Conservation (phyloP, 2,113 vertebrate species). For the Solea solea region DNA sequence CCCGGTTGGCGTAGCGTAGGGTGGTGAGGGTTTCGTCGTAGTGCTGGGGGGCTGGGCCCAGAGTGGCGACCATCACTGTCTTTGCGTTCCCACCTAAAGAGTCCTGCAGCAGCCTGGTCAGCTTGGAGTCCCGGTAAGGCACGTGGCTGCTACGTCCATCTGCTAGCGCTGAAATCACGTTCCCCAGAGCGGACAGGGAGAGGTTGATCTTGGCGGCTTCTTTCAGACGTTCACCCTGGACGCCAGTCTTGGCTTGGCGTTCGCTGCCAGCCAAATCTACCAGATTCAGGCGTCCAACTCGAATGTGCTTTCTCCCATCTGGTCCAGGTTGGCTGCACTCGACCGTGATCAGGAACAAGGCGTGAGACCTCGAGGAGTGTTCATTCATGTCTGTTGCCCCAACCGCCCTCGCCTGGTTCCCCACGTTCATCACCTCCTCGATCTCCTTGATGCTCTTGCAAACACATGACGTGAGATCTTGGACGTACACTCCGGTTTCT, state of each 20-base stretch:
- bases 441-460: slow-evolving; percentile 98
- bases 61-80: slow-evolving; percentile 97
- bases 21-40: slow-evolving; percentile 96
- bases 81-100: slow-evolving; percentile 96
- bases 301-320: slow-evolving; percentile 93
- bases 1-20: slow-evolving; percentile 93
- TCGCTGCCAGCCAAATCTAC: slow-evolving; percentile 97
- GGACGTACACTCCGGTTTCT: slow-evolving; percentile 94
- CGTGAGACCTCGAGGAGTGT: slow-evolving; percentile 94
- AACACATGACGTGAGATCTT: slow-evolving; percentile 95
- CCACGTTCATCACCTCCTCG: slow-evolving; percentile 96
- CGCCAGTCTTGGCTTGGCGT: slow-evolving; percentile 90
- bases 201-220: slow-evolving; percentile 99
- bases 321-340: slow-evolving; percentile 94
- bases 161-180: slow-evolving; percentile 94
- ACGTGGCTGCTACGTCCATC: slow-evolving; percentile 93
- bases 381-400: slow-evolving; percentile 97
- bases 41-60: slow-evolving; percentile 91
- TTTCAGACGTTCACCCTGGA: slow-evolving; percentile 90
- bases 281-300: slow-evolving; percentile 95
- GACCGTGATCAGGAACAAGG: slow-evolving; percentile 94
- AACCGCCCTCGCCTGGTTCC: slow-evolving; percentile 91
- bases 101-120: slow-evolving; percentile 95
- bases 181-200: slow-evolving; percentile 94
- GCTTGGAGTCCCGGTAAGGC: slow-evolving; percentile 97